Base-by-base conservation (phyloP, 2,888 invertebrate species). In the Glaucopsyche alexis region DNA sequence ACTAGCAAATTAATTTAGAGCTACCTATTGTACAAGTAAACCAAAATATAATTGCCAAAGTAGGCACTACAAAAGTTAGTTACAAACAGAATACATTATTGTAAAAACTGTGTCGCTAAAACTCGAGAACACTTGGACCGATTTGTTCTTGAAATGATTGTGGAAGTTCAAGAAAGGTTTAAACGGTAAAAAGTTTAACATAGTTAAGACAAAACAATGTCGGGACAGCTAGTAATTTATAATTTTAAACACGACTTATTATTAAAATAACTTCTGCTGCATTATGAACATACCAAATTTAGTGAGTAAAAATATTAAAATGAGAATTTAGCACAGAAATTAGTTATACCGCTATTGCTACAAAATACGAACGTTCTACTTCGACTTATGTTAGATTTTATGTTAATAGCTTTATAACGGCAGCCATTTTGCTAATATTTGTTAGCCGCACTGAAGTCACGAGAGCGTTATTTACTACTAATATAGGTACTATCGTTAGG, bases 401-500 rank as follows among this genome's bases (percentile, higher is more conserved):
- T 69, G 69, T 69, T 45, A 67, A 67, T 69, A 19, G 69, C 69
- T 69, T 47, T 69, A 67, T 67, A 67, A 69, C 69, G 69, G 69
- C 19, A 29, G 49, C 11, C 69, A 49, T 69, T 49, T 69, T 69
- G 47, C 47, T 47, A 69, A 67, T 47, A 47, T 69, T 47, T 60
- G 60, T 38, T 60, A 60, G 29, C 60, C 38, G 14, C 60, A 60
- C 13, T 9, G 13, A 7, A 60, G 60, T 60, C 60, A 60, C 60
- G 60, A 60, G 60, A 60, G 60, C 19, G 19, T 19, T 47, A 47
- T 47, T 55, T 55, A 29, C 55, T 19, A 9, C 55, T 19, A 16
- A 19, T 13, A 29, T 19, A 29, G 8, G 13, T 13, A 60, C 60
- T 29, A 60, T 60, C 7, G 38, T 60, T 38, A 60, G 0, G 55